Evolutionary conservation across 2,797 vertebrate species (phyloP), one percentile per base, ranked within the genome.

Genomic region (Ciconia nigra): DNA sequence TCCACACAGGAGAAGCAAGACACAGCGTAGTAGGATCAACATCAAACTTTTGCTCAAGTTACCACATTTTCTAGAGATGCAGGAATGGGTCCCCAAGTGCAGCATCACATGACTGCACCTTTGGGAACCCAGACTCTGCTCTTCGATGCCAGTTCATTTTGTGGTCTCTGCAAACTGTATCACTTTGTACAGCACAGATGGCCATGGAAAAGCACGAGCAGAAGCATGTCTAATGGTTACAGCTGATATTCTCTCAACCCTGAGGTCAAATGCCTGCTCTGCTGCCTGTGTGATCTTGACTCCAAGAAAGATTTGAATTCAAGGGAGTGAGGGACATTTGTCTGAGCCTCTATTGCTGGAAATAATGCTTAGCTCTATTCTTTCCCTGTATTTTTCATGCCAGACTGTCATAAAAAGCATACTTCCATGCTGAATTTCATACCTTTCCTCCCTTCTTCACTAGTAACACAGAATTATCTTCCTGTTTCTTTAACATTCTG

Each of bases 21-120:
- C 25, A 12, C 8, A 17, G 29, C 2, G 0, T 1, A 51, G 69
- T 2, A 52, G 57, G 18, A 41, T 46, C 41, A 54, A 15, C 12
- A n/a, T 15, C 44, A 71, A 61, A 65, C 33, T 66, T 77, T 51
- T 72, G 19, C 66, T 29, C 0, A 2, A 24, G 66, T 28, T 72
- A 31, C 13, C 35, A 24, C 33, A 2, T 63, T 59, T 72, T 21
- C 35, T 37, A 51, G 46, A 15, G 39, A 10, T 54, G 19, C 29
- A 33, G 54, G 59, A 44, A 77, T 7, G 17, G 22, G 39, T 61
- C 65, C 69, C n/a, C 24, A 71, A 13, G 42, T 9, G 10, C 63
- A 65, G n/a, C 10, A 59, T 20, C 47, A 41, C 21, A 8, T 6
- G 20, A 44, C 59, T 3, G 35, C 4, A 41, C 37, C 42, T 67